Base-by-base conservation (phyloP, 2,888 invertebrate species). In the Helleia helle region DNA sequence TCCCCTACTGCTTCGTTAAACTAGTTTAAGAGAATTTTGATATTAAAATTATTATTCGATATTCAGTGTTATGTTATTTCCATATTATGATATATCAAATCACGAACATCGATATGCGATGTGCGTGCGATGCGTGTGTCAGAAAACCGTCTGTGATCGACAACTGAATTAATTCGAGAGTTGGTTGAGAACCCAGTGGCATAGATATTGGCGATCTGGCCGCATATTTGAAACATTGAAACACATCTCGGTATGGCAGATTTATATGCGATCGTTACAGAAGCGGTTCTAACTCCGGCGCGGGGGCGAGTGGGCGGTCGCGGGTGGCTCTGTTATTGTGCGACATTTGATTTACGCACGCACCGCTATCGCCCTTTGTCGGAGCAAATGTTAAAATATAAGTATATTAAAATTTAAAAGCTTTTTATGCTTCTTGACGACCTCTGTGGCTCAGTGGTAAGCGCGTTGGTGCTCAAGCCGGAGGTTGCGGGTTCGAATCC, bases 311-410 rank as follows among this genome's bases (percentile, higher is more conserved):
- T 62, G 66, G 55, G 11, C 11, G 65, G 54, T 55, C 56, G 64
- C 65, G 73, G 75, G 72, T 65, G 79, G 71, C 59, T 59, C 71
- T 75, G 80, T 79, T 81, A 83, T 83, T 83, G 80, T 83, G 66
- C 76, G 76, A 76, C 77, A 76, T 79, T 81, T 83, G 83, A 83
- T 83, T 83, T 83, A 83, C 81, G 80, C 77, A 81, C 75, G 75
- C 66, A 76, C 74, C 72, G 80, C 79, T 80, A 80, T 81, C 81
- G 79, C 79, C 81, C 83, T 79, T 81, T 83, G 83, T 83, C 79
- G 70, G 71, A 63, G 65, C 71, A 76, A 72, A 76, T 73, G 72
- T 77, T 69, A 71, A 34, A 34, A 34, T 34, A 34, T 18, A 34
- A 34, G 34, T 34, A 18, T 34, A 34, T 34, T 34, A 34, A 34